A percentile compares a stretch with the other conserved stretches of the same genome.
Evolutionary conservation across 2,113 vertebrate genomes (phyloP).

Genomic region (Bucco capensis): DNA sequence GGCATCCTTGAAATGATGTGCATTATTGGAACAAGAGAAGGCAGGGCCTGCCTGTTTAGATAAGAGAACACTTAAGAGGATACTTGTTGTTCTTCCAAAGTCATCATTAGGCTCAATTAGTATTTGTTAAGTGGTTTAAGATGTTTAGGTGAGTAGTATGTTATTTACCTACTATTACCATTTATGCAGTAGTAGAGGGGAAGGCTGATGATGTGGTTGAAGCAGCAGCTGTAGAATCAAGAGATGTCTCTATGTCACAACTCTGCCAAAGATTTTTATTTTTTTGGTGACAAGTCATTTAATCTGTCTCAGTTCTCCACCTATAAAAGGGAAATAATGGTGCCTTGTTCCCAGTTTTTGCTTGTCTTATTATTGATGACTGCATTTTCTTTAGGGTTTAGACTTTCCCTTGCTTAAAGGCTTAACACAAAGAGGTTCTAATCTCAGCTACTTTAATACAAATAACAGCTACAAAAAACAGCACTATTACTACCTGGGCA

Average conservation of each 20-base stretch:
- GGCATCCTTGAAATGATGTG: neutral
- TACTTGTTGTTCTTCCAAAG: neutral
- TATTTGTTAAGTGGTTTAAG: neutral
- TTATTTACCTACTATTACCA: neutral
- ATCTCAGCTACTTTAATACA: slow-evolving; percentile 53
- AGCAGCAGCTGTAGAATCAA: neutral
- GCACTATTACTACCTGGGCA: slow-evolving; percentile 55
- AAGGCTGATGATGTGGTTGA: neutral
- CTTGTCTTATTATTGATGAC: slow-evolving; percentile 35
- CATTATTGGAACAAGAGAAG: neutral
- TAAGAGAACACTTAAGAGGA: neutral
- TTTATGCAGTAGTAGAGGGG: neutral
- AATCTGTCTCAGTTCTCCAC: neutral
- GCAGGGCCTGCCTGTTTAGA: neutral
- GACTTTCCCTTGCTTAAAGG: slow-evolving; percentile 35
- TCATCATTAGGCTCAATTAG: neutral
- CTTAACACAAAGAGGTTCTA: slow-evolving; percentile 51
- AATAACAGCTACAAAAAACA: slow-evolving; percentile 31
- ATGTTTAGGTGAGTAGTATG: neutral
- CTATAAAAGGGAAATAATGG: slow-evolving; percentile 24
- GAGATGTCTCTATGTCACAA: neutral
- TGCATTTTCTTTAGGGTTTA: slow-evolving; percentile 35
- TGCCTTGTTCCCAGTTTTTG: neutral
- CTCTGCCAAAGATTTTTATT: neutral
- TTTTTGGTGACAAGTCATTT: neutral